Evolutionary conservation across 2,113 vertebrate species (phyloP), one percentile per base, ranked within the genome.

Genomic region (Cariama cristata): DNA sequence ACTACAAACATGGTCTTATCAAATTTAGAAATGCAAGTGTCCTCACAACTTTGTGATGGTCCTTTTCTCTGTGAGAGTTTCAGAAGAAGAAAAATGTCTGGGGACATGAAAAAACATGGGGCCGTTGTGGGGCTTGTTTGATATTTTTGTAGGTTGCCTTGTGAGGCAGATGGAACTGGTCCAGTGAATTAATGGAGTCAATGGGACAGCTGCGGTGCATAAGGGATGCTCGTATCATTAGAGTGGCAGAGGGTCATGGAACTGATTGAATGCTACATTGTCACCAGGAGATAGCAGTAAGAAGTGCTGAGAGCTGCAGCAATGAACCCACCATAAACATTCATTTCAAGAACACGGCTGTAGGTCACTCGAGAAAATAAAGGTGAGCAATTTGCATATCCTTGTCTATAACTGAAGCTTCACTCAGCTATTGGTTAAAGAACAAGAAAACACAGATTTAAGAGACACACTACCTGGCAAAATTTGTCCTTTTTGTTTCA

Each of bases 281-380:
- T 77, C 83, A 91, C 68, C 50, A 63, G 42, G 28, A 88, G 35
- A 80, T 4, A 74, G 32, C 32, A 23, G 27, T 77, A 23, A 96
- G 88, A 95, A 96, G 28, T 94, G 91, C 94, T 92, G 88, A 97
- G 88, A 49, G 82, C 45, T 77, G 93, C 88, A 94, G 72, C 88
- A 83, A 45, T 73, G 75, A 86, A 76, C 79, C 69, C 76, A 85
- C 69, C 38, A 52, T 33, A 95, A 90, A 74, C 49, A 84, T 71
- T 64, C 15, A 77, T 96, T 96, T 91, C 79, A 88, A 88, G 88
- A 92, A 59, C 68, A 33, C 42, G 66, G 55, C 40, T 88, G 59
- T 81, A 94, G 83, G 91, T 95, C 79, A 92, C 50, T 38, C 0
- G 0, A 59, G 63, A 55, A 95, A 88, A 88, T 86, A 66, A 84